Base-by-base conservation (phyloP, 2,113 vertebrate genomes). In the Eretmochelys imbricata region DNA sequence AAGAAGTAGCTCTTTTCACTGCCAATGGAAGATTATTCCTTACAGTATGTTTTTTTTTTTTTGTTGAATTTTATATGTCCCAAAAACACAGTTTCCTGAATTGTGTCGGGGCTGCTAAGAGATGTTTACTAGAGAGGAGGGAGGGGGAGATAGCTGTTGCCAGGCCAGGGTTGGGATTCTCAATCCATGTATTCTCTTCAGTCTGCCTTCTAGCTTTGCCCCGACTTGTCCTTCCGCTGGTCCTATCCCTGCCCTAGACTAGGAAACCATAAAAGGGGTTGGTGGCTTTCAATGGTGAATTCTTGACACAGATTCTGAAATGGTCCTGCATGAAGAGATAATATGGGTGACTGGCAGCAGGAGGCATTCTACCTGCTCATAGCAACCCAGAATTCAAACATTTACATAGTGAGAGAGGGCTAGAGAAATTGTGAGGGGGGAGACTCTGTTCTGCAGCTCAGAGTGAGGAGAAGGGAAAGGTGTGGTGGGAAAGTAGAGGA, bases 1-100 rank as follows among this genome's bases (percentile, higher is more conserved):
- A 29, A 59, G 27, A 12, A 59, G 5, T 29, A 59, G 57, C 12
- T 1, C 57, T 59, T 59, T 27, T 59, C n/a, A 25, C 29, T 80
- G 69, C 59, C 16, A 3, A 17, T 4, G 51, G 49, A 48, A 85
- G 90, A 59, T 84, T 87, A 76, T 27, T 49, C 35, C 29, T 22
- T 59, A 10, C 35, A 42, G 0, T 53, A 2, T 17, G 0, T 0
- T 53, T 42, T 42, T 42, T 42, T 42, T 42, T 90, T 24, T 0
- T 22, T 54, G 46, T 88, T 51, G 1, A 25, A 13, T 42, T 59
- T 27, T 72, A 22, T 38, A 3, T 55, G 19, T 53, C 87, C 22
- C 17, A 25, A 50, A 81, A 81, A 38, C 24, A 38, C 13, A 25
- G 20, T 42, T 22, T 10, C 5, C 59, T 62, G 25, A 62, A 1